Evolutionary conservation across 2,113 vertebrate species (phyloP), one percentile per base, ranked within the genome.

Genomic region (Onychorhynchus coronatus): DNA sequence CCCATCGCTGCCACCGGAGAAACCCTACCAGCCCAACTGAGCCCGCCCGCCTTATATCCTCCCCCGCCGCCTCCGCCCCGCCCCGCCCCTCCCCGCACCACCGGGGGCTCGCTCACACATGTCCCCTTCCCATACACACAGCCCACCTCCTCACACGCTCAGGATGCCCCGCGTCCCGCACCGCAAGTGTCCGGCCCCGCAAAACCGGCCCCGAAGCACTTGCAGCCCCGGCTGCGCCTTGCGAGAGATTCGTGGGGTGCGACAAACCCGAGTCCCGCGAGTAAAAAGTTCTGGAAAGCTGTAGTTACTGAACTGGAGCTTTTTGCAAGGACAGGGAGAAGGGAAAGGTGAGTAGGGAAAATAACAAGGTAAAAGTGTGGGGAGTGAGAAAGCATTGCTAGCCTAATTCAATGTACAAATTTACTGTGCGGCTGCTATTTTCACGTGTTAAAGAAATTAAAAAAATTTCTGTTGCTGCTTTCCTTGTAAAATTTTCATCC

Each of bases 271-370:
- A 39, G 8, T 3, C 4, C 49, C 13, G 21, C 5, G 28, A 28
- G 42, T 21, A 20, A 72, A 42, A 41, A 23, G 9, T 68, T 55
- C 20, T 27, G 20, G 33, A 19, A 79, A 79, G 67, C 14, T 27
- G 61, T 4, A 20, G 27, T 35, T 23, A 1, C 0, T 19, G 25
- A 37, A 7, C 25, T 5, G 67, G 35, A 31, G 4, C 1, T 10
- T 42, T 46, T 17, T 23, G 58, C 25, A 11, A 59, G 24, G 39
- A 56, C 16, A 6, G 31, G 28, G 37, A 20, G 25, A 50, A 21
- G 11, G 35, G 25, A 33, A 50, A 72, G 28, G 33, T 30, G 33
- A 44, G 11, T 5, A 2, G 8, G 41, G 0, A 11, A 47, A 81
- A 23, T 11, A 27, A 24, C 6, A 23, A 49, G 37, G 16, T 56